Percentiles rank a stretch among this genome's conserved stretches.
Evolutionary conservation across 2,888 invertebrate species (phyloP).

Genomic region (Andrena bucephala): DNA sequence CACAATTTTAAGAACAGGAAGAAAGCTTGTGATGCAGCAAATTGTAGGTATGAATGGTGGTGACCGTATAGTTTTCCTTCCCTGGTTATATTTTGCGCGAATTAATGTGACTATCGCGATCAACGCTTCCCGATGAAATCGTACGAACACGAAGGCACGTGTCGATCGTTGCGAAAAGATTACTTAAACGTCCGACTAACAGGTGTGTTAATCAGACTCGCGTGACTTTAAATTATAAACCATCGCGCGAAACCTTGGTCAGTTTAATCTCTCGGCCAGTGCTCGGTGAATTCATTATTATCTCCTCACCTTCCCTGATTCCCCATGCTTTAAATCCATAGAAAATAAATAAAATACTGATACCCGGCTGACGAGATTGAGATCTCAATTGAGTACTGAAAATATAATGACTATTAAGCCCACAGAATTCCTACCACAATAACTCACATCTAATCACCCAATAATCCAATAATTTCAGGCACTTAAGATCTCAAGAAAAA

Average conservation of each 20-base stretch:
- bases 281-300: not conserved
- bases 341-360: too few relatives aligned
- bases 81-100: not conserved
- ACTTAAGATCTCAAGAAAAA: too few relatives aligned
- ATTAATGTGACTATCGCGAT: constrained; percentile 10
- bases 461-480: too few relatives aligned
- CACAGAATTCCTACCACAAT: too few relatives aligned
- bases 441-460: too few relatives aligned
- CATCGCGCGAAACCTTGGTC: constrained; percentile 17
- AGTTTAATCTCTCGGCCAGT: not conserved
- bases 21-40: too few relatives aligned
- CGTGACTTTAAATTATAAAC: constrained; percentile 62
- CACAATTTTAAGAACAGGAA: too few relatives aligned
- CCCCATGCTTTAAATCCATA: not conserved
- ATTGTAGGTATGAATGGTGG: not conserved
- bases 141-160: not conserved
- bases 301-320: not conserved
- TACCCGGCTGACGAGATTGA: too few relatives aligned
- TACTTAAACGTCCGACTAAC: constrained; percentile 30
- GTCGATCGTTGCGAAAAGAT: constrained; percentile 48
- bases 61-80: not conserved
- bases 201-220: constrained; percentile 46
- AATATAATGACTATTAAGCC: too few relatives aligned
- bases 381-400: too few relatives aligned
- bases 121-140: constrained; percentile 22